phyloP scores from a whole-genome alignment of 2,113 vertebrate species.

The Macquaria ambigua region DNA sequence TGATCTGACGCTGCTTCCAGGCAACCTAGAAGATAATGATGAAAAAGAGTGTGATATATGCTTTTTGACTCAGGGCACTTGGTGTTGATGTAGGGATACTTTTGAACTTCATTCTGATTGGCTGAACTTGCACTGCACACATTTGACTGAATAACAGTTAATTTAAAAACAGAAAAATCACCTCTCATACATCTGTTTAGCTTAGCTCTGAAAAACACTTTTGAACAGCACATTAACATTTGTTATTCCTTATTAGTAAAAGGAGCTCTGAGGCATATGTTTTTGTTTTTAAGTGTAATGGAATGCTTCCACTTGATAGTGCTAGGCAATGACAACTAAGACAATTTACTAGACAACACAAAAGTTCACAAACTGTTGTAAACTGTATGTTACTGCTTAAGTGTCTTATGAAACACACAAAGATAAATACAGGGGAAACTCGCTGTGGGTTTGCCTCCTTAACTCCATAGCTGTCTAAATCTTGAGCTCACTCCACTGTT shows the following conservation, averaged over 20 bases:
- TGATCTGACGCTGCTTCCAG: slow-evolving; percentile 79
- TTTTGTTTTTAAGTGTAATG: neutral
- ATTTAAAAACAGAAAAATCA: neutral
- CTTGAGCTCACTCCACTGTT: neutral
- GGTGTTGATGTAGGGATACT: neutral
- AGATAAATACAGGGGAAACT: neutral
- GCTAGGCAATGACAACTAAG: neutral
- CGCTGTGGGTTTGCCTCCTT: neutral
- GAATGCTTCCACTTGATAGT: neutral
- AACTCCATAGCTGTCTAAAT: neutral
- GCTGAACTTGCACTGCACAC: neutral
- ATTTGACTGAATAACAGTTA: neutral
- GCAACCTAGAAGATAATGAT: slow-evolving; percentile 58
- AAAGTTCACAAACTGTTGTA: slow-evolving; percentile 17
- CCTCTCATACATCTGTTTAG: neutral
- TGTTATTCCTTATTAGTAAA: neutral
- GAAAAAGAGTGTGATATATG: neutral
- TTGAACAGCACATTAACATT: neutral
- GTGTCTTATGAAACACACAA: slow-evolving; percentile 7
- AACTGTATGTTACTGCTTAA: neutral
- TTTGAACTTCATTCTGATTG: neutral
- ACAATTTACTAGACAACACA: neutral
- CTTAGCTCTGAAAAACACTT: neutral
- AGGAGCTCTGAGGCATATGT: neutral
- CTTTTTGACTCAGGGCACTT: neutral